Conservation (phyloP, 2,113 vertebrate species). For the Spea multiplicata region DNA sequence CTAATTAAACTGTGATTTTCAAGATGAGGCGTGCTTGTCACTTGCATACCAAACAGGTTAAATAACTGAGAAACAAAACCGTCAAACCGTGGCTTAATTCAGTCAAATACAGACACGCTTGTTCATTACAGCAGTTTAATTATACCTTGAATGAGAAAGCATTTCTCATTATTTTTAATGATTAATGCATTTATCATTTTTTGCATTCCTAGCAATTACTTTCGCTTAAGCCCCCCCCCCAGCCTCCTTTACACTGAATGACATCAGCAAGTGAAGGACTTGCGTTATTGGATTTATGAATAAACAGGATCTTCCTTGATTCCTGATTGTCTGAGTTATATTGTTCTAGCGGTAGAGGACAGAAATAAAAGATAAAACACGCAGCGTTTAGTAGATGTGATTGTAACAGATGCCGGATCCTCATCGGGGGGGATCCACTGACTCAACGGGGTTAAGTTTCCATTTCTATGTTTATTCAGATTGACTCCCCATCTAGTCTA, state of each 20-base stretch:
- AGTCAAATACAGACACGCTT: slow-evolving; percentile 48
- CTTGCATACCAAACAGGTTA: slow-evolving; percentile 46
- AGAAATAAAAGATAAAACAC: no score
- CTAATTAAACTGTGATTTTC: slow-evolving; percentile 47
- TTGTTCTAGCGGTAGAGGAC: no score
- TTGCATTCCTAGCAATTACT: slow-evolving; percentile 28
- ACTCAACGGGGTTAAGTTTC: no score
- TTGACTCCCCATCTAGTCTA: no score
- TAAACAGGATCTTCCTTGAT: no score
- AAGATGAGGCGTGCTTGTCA: slow-evolving; percentile 26
- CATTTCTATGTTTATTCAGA: no score
- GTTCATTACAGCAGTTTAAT: slow-evolving; percentile 48
- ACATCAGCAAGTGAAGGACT: not conserved
- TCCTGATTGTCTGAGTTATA: no score
- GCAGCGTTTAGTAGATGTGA: no score
- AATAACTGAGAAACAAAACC: slow-evolving; percentile 43
- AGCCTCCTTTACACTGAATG: slow-evolving; percentile 7
- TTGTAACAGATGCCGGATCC: no score
- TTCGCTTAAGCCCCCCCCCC: not conserved
- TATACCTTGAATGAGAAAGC: slow-evolving; percentile 45
- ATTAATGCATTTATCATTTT: slow-evolving; percentile 48
- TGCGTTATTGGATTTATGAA: not conserved
- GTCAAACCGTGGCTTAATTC: slow-evolving; percentile 44
- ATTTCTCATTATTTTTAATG: slow-evolving; percentile 46
- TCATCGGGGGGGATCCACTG: no score